A percentile compares a stretch with the other conserved stretches of the same genome.
These are phyloP conservation scores for Chromobotia macracanthus DNA, from an alignment of 2,797 vertebrate genomes.

Conservation along the genomic window DNA sequence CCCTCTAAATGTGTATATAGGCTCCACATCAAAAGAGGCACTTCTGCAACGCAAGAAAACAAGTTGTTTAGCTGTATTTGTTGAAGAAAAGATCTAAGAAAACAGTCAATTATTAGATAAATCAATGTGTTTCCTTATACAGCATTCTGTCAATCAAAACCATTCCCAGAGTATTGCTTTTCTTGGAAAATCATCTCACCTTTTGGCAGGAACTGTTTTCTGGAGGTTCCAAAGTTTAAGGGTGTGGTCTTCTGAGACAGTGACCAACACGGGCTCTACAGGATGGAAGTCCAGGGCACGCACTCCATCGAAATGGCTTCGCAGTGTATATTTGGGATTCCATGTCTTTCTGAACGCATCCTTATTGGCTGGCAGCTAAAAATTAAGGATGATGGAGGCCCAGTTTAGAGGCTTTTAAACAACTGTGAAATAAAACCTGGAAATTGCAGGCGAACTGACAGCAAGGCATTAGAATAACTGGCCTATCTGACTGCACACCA, in stretches of 20 bases:
- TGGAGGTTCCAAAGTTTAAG: conserved; percentile 99
- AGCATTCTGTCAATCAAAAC: neutral
- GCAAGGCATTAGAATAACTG: neutral
- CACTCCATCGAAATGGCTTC: conserved; percentile 97
- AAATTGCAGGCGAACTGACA: conserved; percentile 22
- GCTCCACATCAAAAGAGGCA: conserved; percentile 98
- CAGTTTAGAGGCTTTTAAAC: conserved; percentile 26
- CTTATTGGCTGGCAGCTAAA: conserved; percentile 92
- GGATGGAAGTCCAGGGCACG: conserved; percentile 96
- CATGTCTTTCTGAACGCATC: conserved; percentile 98
- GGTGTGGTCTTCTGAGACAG: conserved; percentile 97
- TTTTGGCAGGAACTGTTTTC: conserved; percentile 99
- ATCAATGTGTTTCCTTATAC: neutral
- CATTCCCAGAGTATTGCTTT: neutral
- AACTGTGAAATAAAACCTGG: conserved; percentile 41
- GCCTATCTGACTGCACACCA: conserved; percentile 1
- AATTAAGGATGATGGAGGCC: conserved; percentile 51
- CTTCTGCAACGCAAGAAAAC: conserved; percentile 81
- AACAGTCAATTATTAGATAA: neutral
- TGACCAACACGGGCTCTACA: conserved; percentile 96
- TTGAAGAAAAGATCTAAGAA: neutral
- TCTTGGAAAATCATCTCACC: conserved; percentile 74
- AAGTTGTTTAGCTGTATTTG: neutral
- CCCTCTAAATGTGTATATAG: conserved; percentile 97
- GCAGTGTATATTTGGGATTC: conserved; percentile 96